Evolutionary conservation across 2,888 invertebrate genomes (phyloP).

Genomic region (Alloscopus bannaensis): DNA sequence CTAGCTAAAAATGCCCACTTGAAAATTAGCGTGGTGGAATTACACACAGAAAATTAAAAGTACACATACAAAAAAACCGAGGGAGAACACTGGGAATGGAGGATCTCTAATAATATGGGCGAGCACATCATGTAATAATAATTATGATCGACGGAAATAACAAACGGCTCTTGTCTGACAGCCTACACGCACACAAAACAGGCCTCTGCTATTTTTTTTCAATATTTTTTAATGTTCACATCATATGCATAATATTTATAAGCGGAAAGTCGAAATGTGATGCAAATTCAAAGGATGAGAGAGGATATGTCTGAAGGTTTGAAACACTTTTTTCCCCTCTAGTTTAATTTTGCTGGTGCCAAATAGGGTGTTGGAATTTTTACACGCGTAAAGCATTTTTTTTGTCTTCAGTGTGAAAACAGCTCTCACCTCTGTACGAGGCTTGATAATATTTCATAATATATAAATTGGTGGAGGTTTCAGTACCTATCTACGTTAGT

Average conservation of each 20-base stretch:
- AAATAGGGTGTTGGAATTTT: constrained; percentile 63
- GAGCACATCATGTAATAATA: constrained; percentile 19
- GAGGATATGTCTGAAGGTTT: neutral
- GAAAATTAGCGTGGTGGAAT: constrained; percentile 50
- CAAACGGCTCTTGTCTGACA: neutral
- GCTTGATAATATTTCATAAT: neutral
- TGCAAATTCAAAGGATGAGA: constrained; percentile 10
- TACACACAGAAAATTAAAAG: constrained; percentile 50
- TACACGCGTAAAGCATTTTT: neutral
- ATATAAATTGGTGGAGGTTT: too few relatives aligned
- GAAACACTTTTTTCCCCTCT: neutral
- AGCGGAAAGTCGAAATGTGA: constrained; percentile 9
- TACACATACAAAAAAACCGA: constrained; percentile 13
- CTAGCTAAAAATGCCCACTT: constrained; percentile 47
- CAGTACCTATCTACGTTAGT: constrained; percentile 7
- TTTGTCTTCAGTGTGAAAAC: neutral
- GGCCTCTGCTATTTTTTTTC: neutral
- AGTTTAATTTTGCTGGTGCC: constrained; percentile 38
- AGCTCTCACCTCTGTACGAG: neutral
- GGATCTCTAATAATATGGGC: neutral
- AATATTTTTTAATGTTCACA: neutral
- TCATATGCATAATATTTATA: neutral
- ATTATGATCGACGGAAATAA: constrained; percentile 55
- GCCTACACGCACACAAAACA: constrained; percentile 2
- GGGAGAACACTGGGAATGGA: neutral